Conservation (phyloP, 2,888 invertebrate species). For the Eurois occulta region DNA sequence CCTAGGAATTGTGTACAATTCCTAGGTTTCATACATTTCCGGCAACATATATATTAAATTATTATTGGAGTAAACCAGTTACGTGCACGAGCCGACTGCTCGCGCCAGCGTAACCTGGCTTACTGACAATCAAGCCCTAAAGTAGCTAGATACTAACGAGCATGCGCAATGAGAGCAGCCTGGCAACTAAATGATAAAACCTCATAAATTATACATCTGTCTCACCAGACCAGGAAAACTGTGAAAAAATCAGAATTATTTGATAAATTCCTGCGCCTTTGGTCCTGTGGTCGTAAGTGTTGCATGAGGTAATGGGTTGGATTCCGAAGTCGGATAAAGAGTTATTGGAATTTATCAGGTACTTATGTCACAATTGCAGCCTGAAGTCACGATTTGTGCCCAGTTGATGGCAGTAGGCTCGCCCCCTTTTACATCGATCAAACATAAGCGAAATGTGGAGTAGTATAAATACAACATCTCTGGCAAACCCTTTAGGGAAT, state of each 20-base stretch:
- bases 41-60: too few species aligned
- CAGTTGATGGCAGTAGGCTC: neutral
- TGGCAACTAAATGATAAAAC: too few species aligned
- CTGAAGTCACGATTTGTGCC: neutral
- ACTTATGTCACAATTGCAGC: neutral
- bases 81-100: neutral
- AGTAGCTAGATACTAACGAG: too few species aligned
- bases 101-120: neutral
- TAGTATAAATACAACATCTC: neutral
- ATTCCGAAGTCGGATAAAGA: too few species aligned
- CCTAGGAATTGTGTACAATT: too few species aligned
- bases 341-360: neutral
- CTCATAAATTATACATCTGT: neutral
- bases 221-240: neutral
- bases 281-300: too few species aligned
- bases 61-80: neutral
- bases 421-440: neutral
- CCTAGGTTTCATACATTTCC: too few species aligned
- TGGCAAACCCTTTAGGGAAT: neutral
- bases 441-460: neutral
- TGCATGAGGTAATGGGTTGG: too few species aligned
- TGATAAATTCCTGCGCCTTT: too few species aligned
- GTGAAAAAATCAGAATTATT: too few species aligned
- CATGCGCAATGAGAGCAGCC: too few species aligned
- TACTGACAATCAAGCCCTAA: too few species aligned